Percentiles rank a stretch among this genome's conserved stretches.
These are phyloP conservation scores for Synanceia verrucosa DNA, from an alignment of 2,797 vertebrate species.

Conservation along the genomic window DNA sequence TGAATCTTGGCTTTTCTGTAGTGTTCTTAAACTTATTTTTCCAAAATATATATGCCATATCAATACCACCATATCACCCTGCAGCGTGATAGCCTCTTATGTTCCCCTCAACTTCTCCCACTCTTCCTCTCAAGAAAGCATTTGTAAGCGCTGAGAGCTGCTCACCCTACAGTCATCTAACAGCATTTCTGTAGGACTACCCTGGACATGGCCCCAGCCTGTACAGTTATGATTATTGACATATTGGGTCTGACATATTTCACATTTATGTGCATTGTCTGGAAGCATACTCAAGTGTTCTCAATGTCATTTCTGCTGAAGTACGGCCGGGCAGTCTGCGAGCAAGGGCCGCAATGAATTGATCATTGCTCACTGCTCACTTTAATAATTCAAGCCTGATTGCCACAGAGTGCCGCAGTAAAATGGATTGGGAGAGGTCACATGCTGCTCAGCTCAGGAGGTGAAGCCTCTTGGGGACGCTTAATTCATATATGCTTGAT, in stretches of 20 bases:
- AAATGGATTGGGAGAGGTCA: constrained; percentile 86
- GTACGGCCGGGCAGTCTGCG: constrained; percentile 67
- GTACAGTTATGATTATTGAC: constrained; percentile 83
- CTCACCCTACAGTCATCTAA: constrained; percentile 56
- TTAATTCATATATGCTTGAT: constrained; percentile 94
- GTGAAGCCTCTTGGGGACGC: constrained; percentile 91
- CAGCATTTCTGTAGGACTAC: constrained; percentile 74
- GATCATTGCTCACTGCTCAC: constrained; percentile 85
- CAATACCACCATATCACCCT: constrained; percentile 13
- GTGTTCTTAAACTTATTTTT: no score
- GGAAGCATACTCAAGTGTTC: constrained; percentile 82
- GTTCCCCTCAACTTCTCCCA: constrained; percentile 30
- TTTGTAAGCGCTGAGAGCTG: constrained; percentile 43
- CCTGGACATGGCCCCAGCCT: constrained; percentile 76
- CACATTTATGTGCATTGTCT: constrained; percentile 84
- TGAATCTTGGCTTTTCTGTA: constrained; percentile 49
- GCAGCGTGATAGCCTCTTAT: constrained; percentile 8
- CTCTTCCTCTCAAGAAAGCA: constrained; percentile 26
- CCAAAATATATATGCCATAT: no score
- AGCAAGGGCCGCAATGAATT: constrained; percentile 79
- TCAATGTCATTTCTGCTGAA: constrained; percentile 81
- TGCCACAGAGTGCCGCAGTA: constrained; percentile 83
- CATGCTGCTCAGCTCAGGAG: constrained; percentile 85
- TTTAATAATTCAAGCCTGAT: constrained; percentile 88
- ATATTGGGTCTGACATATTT: constrained; percentile 81